A percentile compares a stretch with the other conserved stretches of the same genome.
Conservation (phyloP, 23 tunicate genomes). For the Ascidia mentula region DNA sequence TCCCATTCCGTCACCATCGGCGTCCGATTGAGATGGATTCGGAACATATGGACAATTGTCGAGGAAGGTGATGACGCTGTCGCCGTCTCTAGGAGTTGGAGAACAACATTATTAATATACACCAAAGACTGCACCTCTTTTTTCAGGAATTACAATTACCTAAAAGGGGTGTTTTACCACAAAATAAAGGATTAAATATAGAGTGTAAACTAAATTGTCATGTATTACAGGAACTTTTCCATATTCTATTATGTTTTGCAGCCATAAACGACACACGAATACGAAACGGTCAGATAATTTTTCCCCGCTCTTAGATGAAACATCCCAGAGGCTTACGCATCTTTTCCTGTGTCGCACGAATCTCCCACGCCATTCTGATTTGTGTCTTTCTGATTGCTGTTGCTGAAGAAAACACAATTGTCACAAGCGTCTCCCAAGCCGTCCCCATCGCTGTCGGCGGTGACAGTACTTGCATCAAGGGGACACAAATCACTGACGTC, state of each 20-base stretch:
- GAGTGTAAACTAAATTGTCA: not conserved
- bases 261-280: no score
- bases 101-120: not conserved
- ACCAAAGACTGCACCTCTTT: not conserved
- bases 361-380: slow-evolving; percentile 35
- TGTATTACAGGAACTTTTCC: not conserved
- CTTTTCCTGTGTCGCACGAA: slow-evolving; percentile 22
- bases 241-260: no score
- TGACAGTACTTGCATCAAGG: not conserved
- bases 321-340: slow-evolving; percentile 19
- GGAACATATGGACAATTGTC: slow-evolving; percentile 31
- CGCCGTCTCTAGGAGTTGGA: slow-evolving; percentile 23
- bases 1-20: slow-evolving; percentile 25
- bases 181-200: no score
- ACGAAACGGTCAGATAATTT: no score
- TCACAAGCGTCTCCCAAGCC: slow-evolving; percentile 28
- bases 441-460: slow-evolving; percentile 21
- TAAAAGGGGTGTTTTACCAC: not conserved
- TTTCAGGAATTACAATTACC: not conserved
- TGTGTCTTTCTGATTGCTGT: slow-evolving; percentile 14
- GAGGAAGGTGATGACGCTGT: slow-evolving; percentile 12
- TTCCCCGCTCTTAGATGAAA: no score
- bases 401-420: slow-evolving; percentile 9
- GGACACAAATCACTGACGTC: slow-evolving; percentile 25
- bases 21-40: slow-evolving; percentile 34